These are phyloP conservation scores for Catharus minimus DNA, from an alignment of 2,113 vertebrate genomes.

Conservation along the genomic window DNA sequence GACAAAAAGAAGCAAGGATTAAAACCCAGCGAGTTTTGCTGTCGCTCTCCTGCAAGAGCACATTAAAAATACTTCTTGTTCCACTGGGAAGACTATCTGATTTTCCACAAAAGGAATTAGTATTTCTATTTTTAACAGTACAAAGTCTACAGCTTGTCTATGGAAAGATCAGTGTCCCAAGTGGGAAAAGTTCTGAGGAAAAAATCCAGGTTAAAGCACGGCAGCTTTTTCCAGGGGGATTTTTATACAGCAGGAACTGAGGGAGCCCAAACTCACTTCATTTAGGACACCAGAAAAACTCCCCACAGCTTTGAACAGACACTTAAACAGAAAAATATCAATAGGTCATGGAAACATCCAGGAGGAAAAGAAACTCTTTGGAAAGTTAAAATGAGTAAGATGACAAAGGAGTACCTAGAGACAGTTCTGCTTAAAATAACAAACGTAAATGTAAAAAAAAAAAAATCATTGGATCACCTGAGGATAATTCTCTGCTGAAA, in stretches of 20 bases:
- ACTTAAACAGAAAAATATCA: neutral
- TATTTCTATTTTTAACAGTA: neutral
- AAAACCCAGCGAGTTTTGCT: neutral
- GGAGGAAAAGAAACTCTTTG: neutral
- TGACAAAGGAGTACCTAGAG: neutral
- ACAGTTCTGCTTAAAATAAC: neutral
- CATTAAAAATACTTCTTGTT: neutral
- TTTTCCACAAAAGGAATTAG: neutral
- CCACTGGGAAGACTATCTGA: neutral
- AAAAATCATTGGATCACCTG: neutral
- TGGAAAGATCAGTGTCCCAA: neutral
- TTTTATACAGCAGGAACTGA: neutral
- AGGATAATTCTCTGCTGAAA: neutral
- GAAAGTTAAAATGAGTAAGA: neutral
- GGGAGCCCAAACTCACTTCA: neutral
- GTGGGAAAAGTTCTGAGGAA: neutral
- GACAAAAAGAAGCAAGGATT: neutral
- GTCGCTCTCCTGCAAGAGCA: neutral
- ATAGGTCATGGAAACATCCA: slow-evolving; percentile 11
- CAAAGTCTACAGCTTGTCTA: neutral
- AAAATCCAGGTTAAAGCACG: neutral
- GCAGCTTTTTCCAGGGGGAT: neutral
- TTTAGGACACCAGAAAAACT: neutral
- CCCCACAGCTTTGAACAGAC: neutral
- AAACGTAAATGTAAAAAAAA: neutral